Base-by-base conservation (phyloP, 2,888 invertebrate genomes). In the Drosophila melanocephala region DNA sequence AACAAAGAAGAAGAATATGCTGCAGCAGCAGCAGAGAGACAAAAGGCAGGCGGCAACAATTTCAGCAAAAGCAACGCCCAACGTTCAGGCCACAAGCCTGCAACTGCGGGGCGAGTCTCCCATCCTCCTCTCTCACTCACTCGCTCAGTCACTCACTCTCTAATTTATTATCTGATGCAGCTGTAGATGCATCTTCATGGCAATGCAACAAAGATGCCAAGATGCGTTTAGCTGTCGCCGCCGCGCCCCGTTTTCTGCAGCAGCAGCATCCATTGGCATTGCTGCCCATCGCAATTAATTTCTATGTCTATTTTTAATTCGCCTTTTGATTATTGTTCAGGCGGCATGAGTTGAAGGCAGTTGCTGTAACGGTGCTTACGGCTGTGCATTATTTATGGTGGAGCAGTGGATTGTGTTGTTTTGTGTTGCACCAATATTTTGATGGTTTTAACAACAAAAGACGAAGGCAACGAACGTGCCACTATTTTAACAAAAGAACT, bases 231-330 rank as follows among this genome's bases (percentile, higher is more conserved):
- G 65, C 57, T 64, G 56, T 67, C 60, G 69, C 50, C 26, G 79
- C 80, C 77, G 79, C 79, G 53, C 77, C 80, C 61, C 73, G 61
- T 76, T 52, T 47, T 56, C 73, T 62, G 61, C 58, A 58, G 35
- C 55, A 35, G 55, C 35, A 30, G 22, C 68, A 44, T 42, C 42
- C 64, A 56, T 26, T 56, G 69, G 47, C 47, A 47, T 47, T 52
- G 52, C 75, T 75, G 81, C 74, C 67, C 77, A 73, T 64, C 66
- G 83, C 88, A 87, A 85, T 86, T 85, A 87, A 86, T 86, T 81
- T 83, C 81, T 79, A 79, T 86, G 77, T 83, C 86, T 87, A 79
- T 85, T 83, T 79, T 83, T 81, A 85, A 85, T 77, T 73, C 81
- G 72, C 76, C 69, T 80, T 74, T 76, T 81, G 77, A 79, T 79